A percentile compares a stretch with the other conserved stretches of the same genome.
These are phyloP conservation scores for Orbicella faveolata DNA, from an alignment of 64 coral and sea anemone genomes.

Conservation along the genomic window DNA sequence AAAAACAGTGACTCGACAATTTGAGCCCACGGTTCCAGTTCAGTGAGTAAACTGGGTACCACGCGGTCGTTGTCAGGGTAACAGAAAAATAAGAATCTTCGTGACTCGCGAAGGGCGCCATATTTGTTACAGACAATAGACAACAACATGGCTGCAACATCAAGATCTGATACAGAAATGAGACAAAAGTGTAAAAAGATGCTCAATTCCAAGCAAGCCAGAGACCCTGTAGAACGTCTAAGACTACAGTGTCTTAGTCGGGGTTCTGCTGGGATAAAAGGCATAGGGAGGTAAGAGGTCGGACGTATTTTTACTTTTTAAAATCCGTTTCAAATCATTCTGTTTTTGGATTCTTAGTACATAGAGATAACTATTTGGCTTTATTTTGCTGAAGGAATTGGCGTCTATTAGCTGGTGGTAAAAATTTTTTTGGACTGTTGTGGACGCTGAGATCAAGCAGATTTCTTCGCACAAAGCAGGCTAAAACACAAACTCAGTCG, in stretches of 20 bases:
- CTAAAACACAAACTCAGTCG: no score
- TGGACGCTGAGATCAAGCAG: no score
- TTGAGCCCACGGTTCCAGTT: not conserved
- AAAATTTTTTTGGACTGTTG: no score
- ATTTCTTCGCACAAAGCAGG: no score
- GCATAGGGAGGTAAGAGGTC: slow-evolving; percentile 76
- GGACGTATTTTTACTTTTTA: not conserved
- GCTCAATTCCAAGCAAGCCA: slow-evolving; percentile 38
- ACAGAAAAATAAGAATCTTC: slow-evolving; percentile 70
- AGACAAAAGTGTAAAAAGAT: slow-evolving; percentile 81
- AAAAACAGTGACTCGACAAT: not conserved
- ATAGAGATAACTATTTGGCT: no score
- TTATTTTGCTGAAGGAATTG: no score
- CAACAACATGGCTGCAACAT: slow-evolving; percentile 92
- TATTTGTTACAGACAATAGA: slow-evolving; percentile 24
- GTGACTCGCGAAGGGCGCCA: slow-evolving; percentile 41
- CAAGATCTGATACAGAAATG: slow-evolving; percentile 84
- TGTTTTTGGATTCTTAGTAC: no score
- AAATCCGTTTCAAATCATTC: not conserved
- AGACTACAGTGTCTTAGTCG: slow-evolving; percentile 84
- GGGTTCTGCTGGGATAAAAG: slow-evolving; percentile 97
- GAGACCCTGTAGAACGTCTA: slow-evolving; percentile 84
- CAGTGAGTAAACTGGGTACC: not conserved
- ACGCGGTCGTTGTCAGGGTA: slow-evolving; percentile 42
- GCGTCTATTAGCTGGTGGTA: no score